These are phyloP conservation scores for Apis cerana DNA, from an alignment of 1,140 invertebrate species.

Conservation along the genomic window DNA sequence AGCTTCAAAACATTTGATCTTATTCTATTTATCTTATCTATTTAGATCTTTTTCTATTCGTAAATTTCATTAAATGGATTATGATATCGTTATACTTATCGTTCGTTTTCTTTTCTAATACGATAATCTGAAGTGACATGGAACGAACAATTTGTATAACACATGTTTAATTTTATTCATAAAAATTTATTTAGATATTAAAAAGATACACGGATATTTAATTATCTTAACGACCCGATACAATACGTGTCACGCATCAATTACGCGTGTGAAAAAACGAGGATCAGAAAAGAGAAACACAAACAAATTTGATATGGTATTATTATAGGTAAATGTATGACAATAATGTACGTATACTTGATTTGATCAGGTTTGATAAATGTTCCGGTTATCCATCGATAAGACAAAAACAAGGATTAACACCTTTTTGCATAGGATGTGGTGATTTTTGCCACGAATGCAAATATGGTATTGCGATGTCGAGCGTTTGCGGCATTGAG, in stretches of 20 bases:
- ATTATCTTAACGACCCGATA: too few species aligned
- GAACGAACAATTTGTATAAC: too few species aligned
- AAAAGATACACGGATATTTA: not conserved
- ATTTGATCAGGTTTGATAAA: conserved; percentile 37
- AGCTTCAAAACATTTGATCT: not conserved
- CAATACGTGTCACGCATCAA: not conserved
- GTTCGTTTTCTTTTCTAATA: not conserved
- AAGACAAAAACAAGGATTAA: conserved; percentile 45
- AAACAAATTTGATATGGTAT: too few species aligned
- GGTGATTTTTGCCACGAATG: conserved; percentile 67
- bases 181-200: not conserved
- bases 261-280: not conserved
- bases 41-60: too few species aligned
- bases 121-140: too few species aligned
- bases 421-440: conserved; percentile 61
- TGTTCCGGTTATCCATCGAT: conserved; percentile 59
- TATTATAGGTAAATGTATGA: not conserved
- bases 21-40: not conserved
- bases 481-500: conserved; percentile 59
- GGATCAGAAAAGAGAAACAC: too few species aligned
- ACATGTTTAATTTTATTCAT: too few species aligned
- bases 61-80: not conserved
- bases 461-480: conserved; percentile 60
- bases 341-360: not conserved
- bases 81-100: not conserved